Evolutionary conservation across 1,140 invertebrate species (phyloP), one percentile per base, ranked within the genome.

Genomic region (Apocrypta bakeri): DNA sequence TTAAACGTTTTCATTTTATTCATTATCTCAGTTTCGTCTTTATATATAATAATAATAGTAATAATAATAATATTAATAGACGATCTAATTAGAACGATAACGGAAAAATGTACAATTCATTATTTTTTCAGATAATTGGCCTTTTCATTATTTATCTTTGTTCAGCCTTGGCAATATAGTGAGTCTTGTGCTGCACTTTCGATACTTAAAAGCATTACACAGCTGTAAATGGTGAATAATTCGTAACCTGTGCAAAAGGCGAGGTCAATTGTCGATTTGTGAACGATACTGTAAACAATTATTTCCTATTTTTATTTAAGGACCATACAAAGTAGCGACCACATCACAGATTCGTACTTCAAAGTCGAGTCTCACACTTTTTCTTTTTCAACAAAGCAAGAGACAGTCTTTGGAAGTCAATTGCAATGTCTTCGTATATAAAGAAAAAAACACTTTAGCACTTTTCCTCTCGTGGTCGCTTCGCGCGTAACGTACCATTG

Each of bases 31-130:
- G 69, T 79, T 83, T 83, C 72, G 66, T 83, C 68, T 83, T 83
- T 79, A 80, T 83, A 79, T 83, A 79, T 82, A 76, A 76, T 81
- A 81, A 74, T 81, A 73, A 80, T 80, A 80, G 31, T 80, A 80
- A 78, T 79, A 79, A 79, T 81, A 81, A 74, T 81, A 81, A 81
- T 81, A 82, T 12, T 82, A 82, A 82, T 77, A 82, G 75, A 83
- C 71, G 77, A 83, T 79, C 77, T 83, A 80, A 83, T 79, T 69
- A 83, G 75, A 83, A 83, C 76, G 63, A 79, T 76, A 83, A 83
- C 82, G 72, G 71, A 79, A 79, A 83, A 83, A 83, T 83, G 63
- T 83, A 83, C 82, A 83, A 83, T 83, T 83, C 24, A 71, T 75
- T 83, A 75, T 79, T 79, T 56, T 79, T 79, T 83, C 31, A 79